phyloP scores from a whole-genome alignment of 2,888 invertebrate genomes.

The Melikaiella ostensackeni region DNA sequence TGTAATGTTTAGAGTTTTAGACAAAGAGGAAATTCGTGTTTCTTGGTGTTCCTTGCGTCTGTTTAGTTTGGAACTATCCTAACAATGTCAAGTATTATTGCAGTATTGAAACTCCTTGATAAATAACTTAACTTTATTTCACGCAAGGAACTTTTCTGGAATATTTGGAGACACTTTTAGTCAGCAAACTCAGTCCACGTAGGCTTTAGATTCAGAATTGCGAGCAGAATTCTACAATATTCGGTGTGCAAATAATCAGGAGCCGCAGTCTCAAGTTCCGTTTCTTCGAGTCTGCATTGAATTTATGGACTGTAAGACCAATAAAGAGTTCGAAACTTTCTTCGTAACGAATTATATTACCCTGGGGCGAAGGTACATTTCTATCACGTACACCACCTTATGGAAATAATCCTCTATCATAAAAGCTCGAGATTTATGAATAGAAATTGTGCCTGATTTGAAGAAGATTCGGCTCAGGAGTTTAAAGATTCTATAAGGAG shows the following conservation, averaged over 20 bases:
- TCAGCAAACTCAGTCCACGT: slow-evolving; percentile 10
- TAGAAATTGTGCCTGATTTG: slow-evolving; percentile 1
- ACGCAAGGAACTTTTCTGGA: background rate
- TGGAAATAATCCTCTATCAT: slow-evolving; percentile 14
- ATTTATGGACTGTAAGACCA: slow-evolving; percentile 35
- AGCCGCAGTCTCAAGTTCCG: slow-evolving; percentile 23
- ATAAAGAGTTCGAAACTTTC: slow-evolving; percentile 34
- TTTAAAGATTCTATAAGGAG: background rate
- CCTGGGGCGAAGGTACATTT: slow-evolving; percentile 15
- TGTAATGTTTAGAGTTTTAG: slow-evolving; percentile 28
- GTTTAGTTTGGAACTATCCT: background rate
- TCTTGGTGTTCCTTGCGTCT: background rate
- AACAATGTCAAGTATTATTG: background rate
- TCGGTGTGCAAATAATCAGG: slow-evolving; percentile 33
- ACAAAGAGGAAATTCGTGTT: background rate
- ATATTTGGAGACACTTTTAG: slow-evolving; percentile 13
- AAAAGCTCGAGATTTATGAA: slow-evolving; percentile 22
- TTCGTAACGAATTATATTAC: slow-evolving; percentile 22
- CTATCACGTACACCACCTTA: slow-evolving; percentile 6
- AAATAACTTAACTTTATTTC: background rate
- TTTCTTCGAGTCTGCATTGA: slow-evolving; percentile 33
- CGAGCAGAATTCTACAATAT: slow-evolving; percentile 1
- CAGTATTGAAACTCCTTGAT: no score
- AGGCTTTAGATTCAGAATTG: background rate
- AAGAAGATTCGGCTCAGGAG: background rate